These are phyloP conservation scores for Calyptommatus sinebrachiatus DNA, from an alignment of 2,113 vertebrate species.

Conservation along the genomic window DNA sequence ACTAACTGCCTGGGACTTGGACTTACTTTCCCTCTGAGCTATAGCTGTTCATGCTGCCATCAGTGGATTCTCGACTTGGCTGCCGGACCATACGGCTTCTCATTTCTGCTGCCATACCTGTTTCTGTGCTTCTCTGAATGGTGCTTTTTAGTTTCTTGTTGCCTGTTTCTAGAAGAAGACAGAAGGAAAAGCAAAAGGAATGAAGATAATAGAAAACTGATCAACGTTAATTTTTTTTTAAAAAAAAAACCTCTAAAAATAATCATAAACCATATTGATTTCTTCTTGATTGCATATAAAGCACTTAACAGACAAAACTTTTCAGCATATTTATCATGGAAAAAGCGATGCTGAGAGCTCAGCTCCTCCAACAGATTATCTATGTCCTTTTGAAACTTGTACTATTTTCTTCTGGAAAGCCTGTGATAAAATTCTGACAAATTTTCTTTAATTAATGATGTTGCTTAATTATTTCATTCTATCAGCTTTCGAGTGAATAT, in stretches of 20 bases:
- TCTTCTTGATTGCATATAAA: background rate
- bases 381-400: background rate
- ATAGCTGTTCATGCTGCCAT: slow-evolving; percentile 95
- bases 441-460: background rate
- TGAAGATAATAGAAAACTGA: background rate
- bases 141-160: slow-evolving; percentile 92
- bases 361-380: background rate
- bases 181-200: slow-evolving; percentile 8
- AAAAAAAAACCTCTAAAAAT: background rate
- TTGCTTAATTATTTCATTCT: background rate
- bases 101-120: slow-evolving; percentile 95
- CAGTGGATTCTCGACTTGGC: slow-evolving; percentile 95
- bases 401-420: background rate
- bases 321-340: background rate
- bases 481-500: background rate
- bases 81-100: slow-evolving; percentile 92
- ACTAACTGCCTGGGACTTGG: background rate
- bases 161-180: slow-evolving; percentile 79
- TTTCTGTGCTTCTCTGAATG: slow-evolving; percentile 96
- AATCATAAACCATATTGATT: background rate
- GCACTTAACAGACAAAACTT: background rate
- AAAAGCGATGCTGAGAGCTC: background rate
- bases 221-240: background rate
- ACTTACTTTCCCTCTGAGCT: slow-evolving; percentile 98
- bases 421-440: background rate